These are phyloP conservation scores for Spea multiplicata DNA, from an alignment of 2,113 vertebrate species.

Conservation along the genomic window DNA sequence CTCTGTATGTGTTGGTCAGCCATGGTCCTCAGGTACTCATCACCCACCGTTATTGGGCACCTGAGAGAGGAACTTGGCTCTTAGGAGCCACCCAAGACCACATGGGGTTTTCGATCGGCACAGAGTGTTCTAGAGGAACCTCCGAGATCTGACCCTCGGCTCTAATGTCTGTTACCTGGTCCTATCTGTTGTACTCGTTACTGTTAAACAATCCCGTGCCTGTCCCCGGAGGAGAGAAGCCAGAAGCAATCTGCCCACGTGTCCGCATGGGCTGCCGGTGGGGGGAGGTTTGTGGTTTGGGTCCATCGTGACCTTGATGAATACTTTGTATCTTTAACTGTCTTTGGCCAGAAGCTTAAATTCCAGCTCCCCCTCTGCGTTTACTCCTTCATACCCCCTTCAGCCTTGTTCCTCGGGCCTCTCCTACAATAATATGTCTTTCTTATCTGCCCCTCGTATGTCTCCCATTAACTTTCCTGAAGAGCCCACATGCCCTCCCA, in stretches of 20 bases:
- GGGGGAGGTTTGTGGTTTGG: not conserved
- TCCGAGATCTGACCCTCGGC: too few species aligned
- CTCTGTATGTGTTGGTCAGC: too few species aligned
- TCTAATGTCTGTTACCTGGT: too few species aligned
- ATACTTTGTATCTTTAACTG: constrained; percentile 51
- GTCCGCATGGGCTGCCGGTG: constrained; percentile 6
- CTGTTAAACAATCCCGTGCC: not conserved
- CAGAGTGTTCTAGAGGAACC: too few species aligned
- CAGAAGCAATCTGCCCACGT: constrained; percentile 7
- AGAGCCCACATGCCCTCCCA: too few species aligned
- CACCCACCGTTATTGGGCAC: too few species aligned
- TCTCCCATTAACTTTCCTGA: too few species aligned
- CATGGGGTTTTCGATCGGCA: too few species aligned
- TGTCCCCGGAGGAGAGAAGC: constrained; percentile 9
- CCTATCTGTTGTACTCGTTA: too few species aligned
- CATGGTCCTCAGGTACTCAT: too few species aligned
- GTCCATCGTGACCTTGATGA: not conserved
- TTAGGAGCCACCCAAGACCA: too few species aligned
- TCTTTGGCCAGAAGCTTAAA: constrained; percentile 53
- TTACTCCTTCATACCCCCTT: constrained; percentile 28
- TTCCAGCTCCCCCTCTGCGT: constrained; percentile 13
- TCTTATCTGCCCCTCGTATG: not conserved
- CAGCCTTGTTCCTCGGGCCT: not conserved
- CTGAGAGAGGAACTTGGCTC: too few species aligned
- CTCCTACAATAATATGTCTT: not conserved